Evolutionary conservation across 2,797 vertebrate species (phyloP).

Genomic region (Danio kyathit): DNA sequence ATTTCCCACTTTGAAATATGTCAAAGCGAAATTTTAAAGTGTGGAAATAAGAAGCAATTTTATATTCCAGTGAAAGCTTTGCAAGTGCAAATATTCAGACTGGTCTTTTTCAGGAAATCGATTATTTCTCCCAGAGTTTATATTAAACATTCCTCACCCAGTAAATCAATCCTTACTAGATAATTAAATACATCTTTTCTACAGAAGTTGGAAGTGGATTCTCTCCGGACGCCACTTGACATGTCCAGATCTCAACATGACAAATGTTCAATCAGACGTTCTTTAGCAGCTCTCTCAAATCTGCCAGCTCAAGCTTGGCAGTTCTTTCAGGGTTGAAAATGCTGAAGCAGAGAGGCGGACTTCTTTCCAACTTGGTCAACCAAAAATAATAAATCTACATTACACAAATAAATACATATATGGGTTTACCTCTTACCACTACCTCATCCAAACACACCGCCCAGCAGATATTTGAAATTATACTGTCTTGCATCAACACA

Average conservation of each 20-base stretch:
- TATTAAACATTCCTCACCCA: conserved; percentile 20
- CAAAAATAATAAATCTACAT: conserved; percentile 26
- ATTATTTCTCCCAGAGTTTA: conserved; percentile 3
- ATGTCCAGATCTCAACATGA: conserved; percentile 50
- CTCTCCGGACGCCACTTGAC: conserved; percentile 44
- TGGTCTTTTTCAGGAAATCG: background rate
- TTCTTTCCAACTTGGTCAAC: conserved; percentile 45
- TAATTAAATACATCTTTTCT: background rate
- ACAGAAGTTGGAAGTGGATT: conserved; percentile 25
- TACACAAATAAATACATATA: background rate
- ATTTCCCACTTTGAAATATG: background rate
- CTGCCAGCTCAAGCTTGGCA: conserved; percentile 54
- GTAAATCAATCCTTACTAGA: conserved; percentile 6
- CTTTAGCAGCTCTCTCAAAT: conserved; percentile 43
- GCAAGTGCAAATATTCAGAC: background rate
- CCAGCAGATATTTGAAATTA: conserved; percentile 48
- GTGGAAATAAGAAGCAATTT: conserved; percentile 1
- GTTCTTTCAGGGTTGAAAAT: conserved; percentile 37
- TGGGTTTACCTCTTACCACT: conserved; percentile 24
- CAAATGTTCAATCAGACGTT: conserved; percentile 53
- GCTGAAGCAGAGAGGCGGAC: conserved; percentile 36
- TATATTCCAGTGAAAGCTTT: background rate
- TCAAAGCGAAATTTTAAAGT: background rate
- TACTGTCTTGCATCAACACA: conserved; percentile 53
- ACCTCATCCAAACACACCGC: conserved; percentile 47